These are phyloP conservation scores for Sceloporus tristichus DNA, from an alignment of 2,113 vertebrate genomes.

Conservation along the genomic window DNA sequence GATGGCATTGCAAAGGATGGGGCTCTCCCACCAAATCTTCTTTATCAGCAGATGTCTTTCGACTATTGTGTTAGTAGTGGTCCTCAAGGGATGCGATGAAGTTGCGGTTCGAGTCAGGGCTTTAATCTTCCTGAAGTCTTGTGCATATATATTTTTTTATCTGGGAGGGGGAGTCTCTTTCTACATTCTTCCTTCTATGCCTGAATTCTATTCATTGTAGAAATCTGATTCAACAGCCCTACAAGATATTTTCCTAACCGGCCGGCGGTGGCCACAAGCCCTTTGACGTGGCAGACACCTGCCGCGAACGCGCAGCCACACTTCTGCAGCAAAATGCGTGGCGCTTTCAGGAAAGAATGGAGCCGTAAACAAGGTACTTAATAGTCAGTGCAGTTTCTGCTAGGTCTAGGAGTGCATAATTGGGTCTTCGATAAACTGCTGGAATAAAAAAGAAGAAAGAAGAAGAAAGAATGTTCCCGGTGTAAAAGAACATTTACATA, in stretches of 20 bases:
- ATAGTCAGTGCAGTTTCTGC: slow-evolving; percentile 34
- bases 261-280: slow-evolving; percentile 12
- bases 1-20: no score
- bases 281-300: slow-evolving; percentile 5
- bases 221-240: slow-evolving; percentile 43
- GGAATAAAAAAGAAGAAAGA: slow-evolving; percentile 46
- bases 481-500: slow-evolving; percentile 43
- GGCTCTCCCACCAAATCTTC: no score
- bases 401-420: slow-evolving; percentile 62
- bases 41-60: neutral
- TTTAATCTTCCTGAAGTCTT: neutral
- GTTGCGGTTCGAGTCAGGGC: neutral
- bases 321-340: slow-evolving; percentile 17
- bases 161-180: neutral
- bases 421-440: slow-evolving; percentile 63
- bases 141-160: no score
- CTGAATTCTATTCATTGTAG: slow-evolving; percentile 33
- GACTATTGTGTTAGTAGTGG: no score
- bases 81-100: no score
- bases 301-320: slow-evolving; percentile 16
- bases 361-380: slow-evolving; percentile 47
- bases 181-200: neutral
- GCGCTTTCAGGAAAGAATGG: neutral
- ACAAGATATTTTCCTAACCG: slow-evolving; percentile 53
- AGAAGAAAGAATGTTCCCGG: slow-evolving; percentile 24